phyloP scores from a whole-genome alignment of 2,113 vertebrate species.

The Oxyura jamaicensis region DNA sequence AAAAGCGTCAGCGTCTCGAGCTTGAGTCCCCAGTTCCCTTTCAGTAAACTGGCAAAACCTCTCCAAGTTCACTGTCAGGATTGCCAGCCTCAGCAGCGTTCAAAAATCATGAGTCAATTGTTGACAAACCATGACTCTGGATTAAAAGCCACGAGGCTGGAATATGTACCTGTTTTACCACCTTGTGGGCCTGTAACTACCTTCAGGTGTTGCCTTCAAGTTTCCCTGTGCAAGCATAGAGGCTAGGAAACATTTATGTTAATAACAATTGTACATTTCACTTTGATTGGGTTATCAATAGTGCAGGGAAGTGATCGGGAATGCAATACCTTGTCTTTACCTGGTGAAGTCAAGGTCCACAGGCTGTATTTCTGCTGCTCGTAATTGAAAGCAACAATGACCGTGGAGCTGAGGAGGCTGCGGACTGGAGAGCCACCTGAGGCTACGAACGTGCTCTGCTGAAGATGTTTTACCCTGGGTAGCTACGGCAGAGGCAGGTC shows the following conservation, averaged over 20 bases:
- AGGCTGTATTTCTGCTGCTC: background rate
- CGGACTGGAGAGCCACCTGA: background rate
- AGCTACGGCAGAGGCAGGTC: rapidly evolving
- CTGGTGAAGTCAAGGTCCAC: background rate
- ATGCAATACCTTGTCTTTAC: background rate
- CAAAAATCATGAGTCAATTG: background rate
- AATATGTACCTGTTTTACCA: background rate
- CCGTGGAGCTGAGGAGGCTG: background rate
- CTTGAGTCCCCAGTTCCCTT: background rate
- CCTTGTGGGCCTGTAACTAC: background rate
- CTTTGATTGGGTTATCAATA: background rate
- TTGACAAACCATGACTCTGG: background rate
- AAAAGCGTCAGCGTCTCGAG: background rate
- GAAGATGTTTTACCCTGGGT: background rate
- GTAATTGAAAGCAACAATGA: background rate
- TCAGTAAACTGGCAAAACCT: background rate
- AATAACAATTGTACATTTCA: background rate
- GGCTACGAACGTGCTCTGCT: background rate
- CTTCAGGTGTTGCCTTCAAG: background rate
- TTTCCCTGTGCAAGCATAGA: background rate
- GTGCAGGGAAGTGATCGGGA: background rate
- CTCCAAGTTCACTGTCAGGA: background rate
- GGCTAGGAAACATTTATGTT: background rate
- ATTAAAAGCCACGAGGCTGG: background rate
- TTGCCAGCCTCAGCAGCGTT: background rate